Percentiles rank a stretch among this genome's conserved stretches.
Conservation (phyloP, 2,113 vertebrate genomes). For the Tachysurus fulvidraco region DNA sequence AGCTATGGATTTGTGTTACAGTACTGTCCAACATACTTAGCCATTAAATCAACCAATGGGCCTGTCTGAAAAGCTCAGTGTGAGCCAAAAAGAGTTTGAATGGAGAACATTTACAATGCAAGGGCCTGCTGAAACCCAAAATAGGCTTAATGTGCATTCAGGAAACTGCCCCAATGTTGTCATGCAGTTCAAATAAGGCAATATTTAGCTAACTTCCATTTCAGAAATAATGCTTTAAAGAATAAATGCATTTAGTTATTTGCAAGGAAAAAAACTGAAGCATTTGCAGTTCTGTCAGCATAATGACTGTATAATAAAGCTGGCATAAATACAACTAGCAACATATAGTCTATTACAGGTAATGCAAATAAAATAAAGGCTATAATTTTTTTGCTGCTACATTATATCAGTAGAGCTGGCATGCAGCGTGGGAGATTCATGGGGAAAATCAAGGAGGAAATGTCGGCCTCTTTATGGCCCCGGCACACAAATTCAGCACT, state of each 20-base stretch:
- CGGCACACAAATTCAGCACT: slow-evolving; percentile 57
- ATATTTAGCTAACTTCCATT: slow-evolving; percentile 10
- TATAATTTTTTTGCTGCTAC: slow-evolving; percentile 68
- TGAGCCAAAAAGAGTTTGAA: slow-evolving; percentile 24
- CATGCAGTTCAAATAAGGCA: background rate
- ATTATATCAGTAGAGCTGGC: slow-evolving; percentile 49
- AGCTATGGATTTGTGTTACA: background rate
- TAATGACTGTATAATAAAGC: slow-evolving; percentile 66
- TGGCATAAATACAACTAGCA: slow-evolving; percentile 63
- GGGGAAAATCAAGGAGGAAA: slow-evolving; percentile 62
- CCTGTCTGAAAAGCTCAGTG: slow-evolving; percentile 7
- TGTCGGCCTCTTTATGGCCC: slow-evolving; percentile 59
- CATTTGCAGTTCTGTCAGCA: slow-evolving; percentile 43
- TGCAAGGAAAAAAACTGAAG: slow-evolving; percentile 58
- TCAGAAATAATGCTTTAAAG: slow-evolving; percentile 16
- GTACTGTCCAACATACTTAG: background rate
- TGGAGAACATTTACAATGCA: slow-evolving; percentile 7
- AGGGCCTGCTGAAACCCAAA: background rate
- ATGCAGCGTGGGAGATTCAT: slow-evolving; percentile 66
- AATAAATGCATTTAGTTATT: slow-evolving; percentile 51
- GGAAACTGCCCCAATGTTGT: slow-evolving; percentile 20
- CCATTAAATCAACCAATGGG: background rate
- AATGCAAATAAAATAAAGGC: slow-evolving; percentile 75
- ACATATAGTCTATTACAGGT: slow-evolving; percentile 69
- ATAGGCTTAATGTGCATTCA: background rate